Evolutionary conservation across 2,888 invertebrate genomes (phyloP), one percentile per base, ranked within the genome.

Genomic region (Lepidocyrtoides sp.): DNA sequence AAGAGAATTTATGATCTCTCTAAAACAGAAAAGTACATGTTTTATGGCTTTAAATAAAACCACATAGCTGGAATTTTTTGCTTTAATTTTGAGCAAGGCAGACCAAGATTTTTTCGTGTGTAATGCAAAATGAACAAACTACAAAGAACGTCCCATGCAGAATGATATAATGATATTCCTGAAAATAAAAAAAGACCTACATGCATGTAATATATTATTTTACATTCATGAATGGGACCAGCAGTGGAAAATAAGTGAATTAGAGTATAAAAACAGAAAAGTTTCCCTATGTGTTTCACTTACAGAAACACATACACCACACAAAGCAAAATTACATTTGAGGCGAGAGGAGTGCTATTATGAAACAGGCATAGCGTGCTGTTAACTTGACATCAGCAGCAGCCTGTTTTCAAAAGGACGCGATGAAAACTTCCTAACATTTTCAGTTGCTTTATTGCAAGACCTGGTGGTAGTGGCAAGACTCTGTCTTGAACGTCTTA

Each of bases 401-500:
- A 79, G 77, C 29, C 5, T 32, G 32, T 54, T 79, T 79, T 54
- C 77, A 54, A 29, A 54, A 79, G 51, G 54, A 79, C 10, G 54
- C 36, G 60, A 75, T 75, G 72, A 75, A 48, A 72, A 75, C 54
- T 41, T 75, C 60, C 29, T 0, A 72, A 32, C 69, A 54, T 72
- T 57, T 54, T 8, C 17, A 54, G 36, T 17, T n/a, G n/a, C n/a
- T n/a, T n/a, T n/a, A n/a, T n/a, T n/a, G n/a, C n/a, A n/a, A 54
- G 48, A 48, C 26, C 2, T 44, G 12, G 48, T 79, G 54, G 20
- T 2, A 23, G 54, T 26, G 32, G 32, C 10, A 7, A 17, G 32
- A n/a, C 54, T n/a, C n/a, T n/a, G n/a, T n/a, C n/a, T 79, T 79
- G 51, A 54, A 54, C 8, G 77, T 79, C 77, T 79, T 75, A 85